Base-by-base conservation (phyloP, 2,797 vertebrate species). In the Kryptopterus vitreolus region DNA sequence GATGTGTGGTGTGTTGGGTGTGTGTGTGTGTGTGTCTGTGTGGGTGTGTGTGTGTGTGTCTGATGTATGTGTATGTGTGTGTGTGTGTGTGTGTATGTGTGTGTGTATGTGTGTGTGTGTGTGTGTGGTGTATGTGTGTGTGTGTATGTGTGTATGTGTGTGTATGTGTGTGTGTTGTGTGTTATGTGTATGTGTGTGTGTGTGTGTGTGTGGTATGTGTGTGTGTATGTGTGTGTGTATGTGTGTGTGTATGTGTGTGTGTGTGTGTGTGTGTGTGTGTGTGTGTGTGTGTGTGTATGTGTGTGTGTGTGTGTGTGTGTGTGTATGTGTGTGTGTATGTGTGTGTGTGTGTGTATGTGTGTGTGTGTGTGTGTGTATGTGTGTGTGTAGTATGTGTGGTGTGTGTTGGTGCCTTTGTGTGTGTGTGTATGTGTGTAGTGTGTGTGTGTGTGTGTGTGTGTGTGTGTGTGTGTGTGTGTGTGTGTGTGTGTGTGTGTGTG, bases 331-430 rank as follows among this genome's bases (percentile, higher is more conserved):
- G n/a, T 26, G 66, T 48, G 38, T 43, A 4, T 81, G 35, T 65
- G 9, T 66, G 7, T 72, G 26, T 58, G 4, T 55, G 50, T 55
- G 29, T 81, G 29, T 43, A n/a, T 76, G 22, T 16, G 3, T 43
- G 55, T 72, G 38, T 63, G 15, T 80, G 12, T 85, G n/a, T 84
- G 24, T 59, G n/a, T 26, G 66, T 48, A 22, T 43, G 6, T 81
- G 35, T 65, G 9, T 66, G 7, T 72, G 26, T 58, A n/a, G 29
- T 43, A n/a, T 76, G 22, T 16, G 3, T 43, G 55, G n/a, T n/a
- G n/a, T n/a, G n/a, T n/a, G n/a, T n/a, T n/a, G n/a, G n/a, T n/a
- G n/a, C n/a, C n/a, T n/a, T n/a, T 72, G 38, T 63, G 15, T 80
- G 12, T 85, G n/a, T 84, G 24, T 59, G n/a, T 26, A 43, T 48